phyloP scores from a whole-genome alignment of 2,888 invertebrate species.

The Oligia fasciuncula region DNA sequence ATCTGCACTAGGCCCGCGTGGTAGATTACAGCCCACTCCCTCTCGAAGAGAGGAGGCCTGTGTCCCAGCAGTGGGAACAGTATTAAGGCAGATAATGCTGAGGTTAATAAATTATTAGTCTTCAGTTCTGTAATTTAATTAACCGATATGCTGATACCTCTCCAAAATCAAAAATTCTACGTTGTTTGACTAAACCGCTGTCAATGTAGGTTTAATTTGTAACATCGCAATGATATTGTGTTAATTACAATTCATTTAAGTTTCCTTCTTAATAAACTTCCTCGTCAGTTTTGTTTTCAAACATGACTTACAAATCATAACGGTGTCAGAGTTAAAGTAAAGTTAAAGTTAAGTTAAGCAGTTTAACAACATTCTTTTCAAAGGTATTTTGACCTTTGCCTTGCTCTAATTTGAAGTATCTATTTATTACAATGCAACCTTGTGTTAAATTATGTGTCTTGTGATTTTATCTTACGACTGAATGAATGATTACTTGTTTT shows the following conservation, averaged over 20 bases:
- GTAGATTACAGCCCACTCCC: too few species aligned
- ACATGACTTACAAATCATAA: conserved; percentile 15
- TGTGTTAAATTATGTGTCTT: conserved; percentile 9
- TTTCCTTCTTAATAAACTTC: not conserved
- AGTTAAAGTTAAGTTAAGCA: too few species aligned
- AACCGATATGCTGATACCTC: not conserved
- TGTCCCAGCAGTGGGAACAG: too few species aligned
- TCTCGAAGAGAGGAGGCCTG: too few species aligned
- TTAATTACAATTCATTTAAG: not conserved
- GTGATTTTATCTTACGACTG: conserved; percentile 28
- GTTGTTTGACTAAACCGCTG: too few species aligned
- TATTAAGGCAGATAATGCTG: not conserved
- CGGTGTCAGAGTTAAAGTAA: conserved; percentile 40
- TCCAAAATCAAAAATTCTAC: too few species aligned
- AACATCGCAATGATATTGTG: not conserved
- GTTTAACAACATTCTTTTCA: conserved; percentile 46
- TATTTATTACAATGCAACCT: conserved; percentile 15
- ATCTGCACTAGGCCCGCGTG: too few species aligned
- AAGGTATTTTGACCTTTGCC: conserved; percentile 40
- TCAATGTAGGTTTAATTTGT: not conserved
- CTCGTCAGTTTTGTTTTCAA: conserved; percentile 17
- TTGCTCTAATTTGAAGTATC: conserved; percentile 36
- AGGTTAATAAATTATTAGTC: not conserved
- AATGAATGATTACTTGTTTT: conserved; percentile 10
- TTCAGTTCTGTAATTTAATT: not conserved